These are phyloP conservation scores for Episyrphus balteatus DNA, from an alignment of 1,140 invertebrate species.

Conservation along the genomic window DNA sequence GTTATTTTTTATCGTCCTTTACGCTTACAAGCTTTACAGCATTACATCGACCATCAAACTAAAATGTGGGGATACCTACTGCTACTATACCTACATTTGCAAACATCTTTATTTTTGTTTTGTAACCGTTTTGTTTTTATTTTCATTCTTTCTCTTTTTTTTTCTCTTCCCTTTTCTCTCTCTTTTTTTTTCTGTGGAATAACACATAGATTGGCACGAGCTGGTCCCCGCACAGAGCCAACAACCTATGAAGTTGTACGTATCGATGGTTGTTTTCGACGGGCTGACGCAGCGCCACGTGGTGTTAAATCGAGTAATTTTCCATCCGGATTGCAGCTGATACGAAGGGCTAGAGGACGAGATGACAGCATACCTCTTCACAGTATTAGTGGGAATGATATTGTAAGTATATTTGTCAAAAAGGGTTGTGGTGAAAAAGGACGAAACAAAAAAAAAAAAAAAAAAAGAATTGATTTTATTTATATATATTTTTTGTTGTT, in stretches of 20 bases:
- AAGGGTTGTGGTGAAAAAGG: conserved; percentile 5
- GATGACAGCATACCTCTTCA: conserved; percentile 38
- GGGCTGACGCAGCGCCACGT: conserved; percentile 40
- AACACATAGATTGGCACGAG: conserved; percentile 46
- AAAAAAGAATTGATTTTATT: conserved; percentile 8
- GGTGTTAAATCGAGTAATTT: conserved; percentile 26
- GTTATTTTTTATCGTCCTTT: conserved; percentile 32
- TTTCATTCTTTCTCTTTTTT: no score
- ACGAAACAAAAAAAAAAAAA: conserved; percentile 10
- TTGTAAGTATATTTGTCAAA: conserved; percentile 34
- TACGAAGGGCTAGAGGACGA: conserved; percentile 38
- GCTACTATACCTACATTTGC: no score
- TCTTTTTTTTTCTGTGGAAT: no score
- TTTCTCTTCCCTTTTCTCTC: no score
- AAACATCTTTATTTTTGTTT: no score
- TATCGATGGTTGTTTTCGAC: conserved; percentile 42
- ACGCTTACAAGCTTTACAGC: no score
- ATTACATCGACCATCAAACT: no score
- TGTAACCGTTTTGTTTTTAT: no score
- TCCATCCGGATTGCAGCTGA: conserved; percentile 39
- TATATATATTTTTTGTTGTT: background rate
- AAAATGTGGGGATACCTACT: no score
- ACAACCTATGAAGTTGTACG: conserved; percentile 55
- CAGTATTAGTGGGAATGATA: conserved; percentile 44
- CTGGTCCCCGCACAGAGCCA: conserved; percentile 50